Percentiles rank a stretch among this genome's conserved stretches.
Evolutionary conservation across 1,140 invertebrate genomes (phyloP).

Genomic region (Rhynchophorus ferrugineus): DNA sequence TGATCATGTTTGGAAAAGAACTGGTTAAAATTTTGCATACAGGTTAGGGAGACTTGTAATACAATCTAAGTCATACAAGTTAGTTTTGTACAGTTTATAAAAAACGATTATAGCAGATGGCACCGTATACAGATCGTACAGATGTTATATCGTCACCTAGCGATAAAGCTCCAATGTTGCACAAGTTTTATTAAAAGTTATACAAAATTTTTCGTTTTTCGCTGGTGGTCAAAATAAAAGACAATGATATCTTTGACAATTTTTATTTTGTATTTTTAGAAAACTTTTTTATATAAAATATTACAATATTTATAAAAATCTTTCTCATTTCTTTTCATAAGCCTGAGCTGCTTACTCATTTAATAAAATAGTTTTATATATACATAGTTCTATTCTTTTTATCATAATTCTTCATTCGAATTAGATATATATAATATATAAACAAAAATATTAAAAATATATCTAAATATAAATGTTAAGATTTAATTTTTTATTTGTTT

Average conservation of each 20-base stretch:
- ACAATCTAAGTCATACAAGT: too few species aligned
- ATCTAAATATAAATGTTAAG: conserved; percentile 13
- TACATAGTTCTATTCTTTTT: background rate
- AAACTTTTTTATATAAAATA: conserved; percentile 18
- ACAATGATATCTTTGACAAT: background rate
- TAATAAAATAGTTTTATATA: conserved; percentile 1
- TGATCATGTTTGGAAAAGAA: too few species aligned
- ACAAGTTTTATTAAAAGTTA: background rate
- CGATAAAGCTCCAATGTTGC: too few species aligned
- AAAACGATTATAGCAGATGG: too few species aligned
- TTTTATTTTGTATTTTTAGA: conserved; percentile 10
- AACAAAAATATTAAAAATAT: conserved; percentile 12
- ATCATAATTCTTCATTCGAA: conserved; percentile 2
- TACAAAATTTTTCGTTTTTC: background rate
- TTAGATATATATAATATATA: conserved; percentile 6
- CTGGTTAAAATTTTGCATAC: too few species aligned
- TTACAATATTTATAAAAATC: conserved; percentile 18
- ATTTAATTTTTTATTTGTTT: background rate
- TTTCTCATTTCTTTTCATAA: background rate
- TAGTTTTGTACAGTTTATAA: too few species aligned
- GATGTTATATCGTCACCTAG: too few species aligned
- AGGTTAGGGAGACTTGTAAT: too few species aligned
- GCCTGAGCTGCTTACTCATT: conserved; percentile 4
- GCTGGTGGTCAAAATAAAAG: too few species aligned
- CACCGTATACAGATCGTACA: too few species aligned